Evolutionary conservation across 92 coral and sea anemone genomes (phyloP), one percentile per base, ranked within the genome.

Genomic region (Ricordea florida): DNA sequence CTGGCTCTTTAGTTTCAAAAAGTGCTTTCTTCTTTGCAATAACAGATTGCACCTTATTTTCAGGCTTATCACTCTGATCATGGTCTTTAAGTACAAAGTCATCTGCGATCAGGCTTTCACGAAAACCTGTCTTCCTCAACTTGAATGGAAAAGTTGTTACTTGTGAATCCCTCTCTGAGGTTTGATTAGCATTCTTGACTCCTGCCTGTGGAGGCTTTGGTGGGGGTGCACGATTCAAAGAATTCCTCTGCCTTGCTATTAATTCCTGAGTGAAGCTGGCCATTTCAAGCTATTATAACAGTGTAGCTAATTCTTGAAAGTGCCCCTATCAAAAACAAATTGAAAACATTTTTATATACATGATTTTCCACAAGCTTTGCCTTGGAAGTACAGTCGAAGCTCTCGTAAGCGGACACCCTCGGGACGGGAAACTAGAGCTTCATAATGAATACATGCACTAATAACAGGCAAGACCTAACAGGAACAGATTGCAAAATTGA

Each of bases 71-170:
- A 18, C 21, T 13, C 0, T 20, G 40, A 23, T 35, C 58, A 61
- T 20, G 4, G 25, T 84, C 72, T 27, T 33, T 48, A 6, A 35
- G 28, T 20, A 59, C 76, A 62, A 61, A 29, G 50, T 78, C 86
- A 13, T 69, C 69, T 55, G 68, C 92, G 3, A 79, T 70, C 56
- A 90, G 79, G 56, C 92, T 90, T 20, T 53, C 78, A 2, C 92
- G 74, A 25, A 75, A 66, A 17, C 92, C 92, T 10, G 96, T 90
- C 68, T 48, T 67, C 41, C 44, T 86, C 36, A 90, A 87, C 36
- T 86, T n/a, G n/a, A n/a, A n/a, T n/a, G n/a, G n/a, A n/a, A n/a
- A n/a, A n/a, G n/a, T 44, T 21, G 52, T 43, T 8, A 13, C 43
- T 22, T 46, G 52, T 20, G 33, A 42, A 44, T 56, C 49, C 11